Percentiles rank a stretch among this genome's conserved stretches.
Evolutionary conservation across 2,797 vertebrate species (phyloP).

Genomic region (Synaphobranchus kaupii): DNA sequence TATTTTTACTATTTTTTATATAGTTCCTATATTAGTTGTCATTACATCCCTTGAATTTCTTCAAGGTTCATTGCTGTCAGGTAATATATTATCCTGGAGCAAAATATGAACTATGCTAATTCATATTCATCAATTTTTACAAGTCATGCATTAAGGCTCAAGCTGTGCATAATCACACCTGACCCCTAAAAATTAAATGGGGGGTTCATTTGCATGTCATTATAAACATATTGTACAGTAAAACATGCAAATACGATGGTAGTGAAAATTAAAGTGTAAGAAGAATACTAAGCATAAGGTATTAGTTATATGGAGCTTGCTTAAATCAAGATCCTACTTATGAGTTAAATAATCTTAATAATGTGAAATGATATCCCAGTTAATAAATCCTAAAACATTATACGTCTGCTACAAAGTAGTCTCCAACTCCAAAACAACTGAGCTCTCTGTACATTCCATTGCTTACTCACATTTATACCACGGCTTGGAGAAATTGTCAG

Average conservation of each 20-base stretch:
- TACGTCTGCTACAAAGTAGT: not conserved
- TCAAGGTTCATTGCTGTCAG: constrained; percentile 11
- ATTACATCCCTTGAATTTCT: not conserved
- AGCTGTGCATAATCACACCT: not conserved
- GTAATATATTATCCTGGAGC: not conserved
- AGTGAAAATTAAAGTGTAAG: not conserved
- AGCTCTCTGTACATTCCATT: not conserved
- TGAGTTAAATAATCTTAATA: not conserved
- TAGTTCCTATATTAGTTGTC: not conserved
- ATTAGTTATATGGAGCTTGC: not conserved
- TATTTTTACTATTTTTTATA: not conserved
- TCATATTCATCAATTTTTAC: not conserved
- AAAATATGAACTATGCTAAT: constrained; percentile 5
- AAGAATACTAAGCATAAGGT: not conserved
- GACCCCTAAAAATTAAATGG: not conserved
- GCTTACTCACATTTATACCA: not conserved
- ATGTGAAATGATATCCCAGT: not conserved
- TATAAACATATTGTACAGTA: not conserved
- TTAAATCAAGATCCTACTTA: not conserved
- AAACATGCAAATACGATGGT: not conserved
- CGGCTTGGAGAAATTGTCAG: too few species aligned
- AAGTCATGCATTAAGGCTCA: constrained; percentile 4
- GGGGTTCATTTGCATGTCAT: not conserved
- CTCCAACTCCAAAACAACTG: not conserved
- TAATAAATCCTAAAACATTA: not conserved